phyloP scores from a whole-genome alignment of 2,113 vertebrate species.

The Cephalopterus ornatus region DNA sequence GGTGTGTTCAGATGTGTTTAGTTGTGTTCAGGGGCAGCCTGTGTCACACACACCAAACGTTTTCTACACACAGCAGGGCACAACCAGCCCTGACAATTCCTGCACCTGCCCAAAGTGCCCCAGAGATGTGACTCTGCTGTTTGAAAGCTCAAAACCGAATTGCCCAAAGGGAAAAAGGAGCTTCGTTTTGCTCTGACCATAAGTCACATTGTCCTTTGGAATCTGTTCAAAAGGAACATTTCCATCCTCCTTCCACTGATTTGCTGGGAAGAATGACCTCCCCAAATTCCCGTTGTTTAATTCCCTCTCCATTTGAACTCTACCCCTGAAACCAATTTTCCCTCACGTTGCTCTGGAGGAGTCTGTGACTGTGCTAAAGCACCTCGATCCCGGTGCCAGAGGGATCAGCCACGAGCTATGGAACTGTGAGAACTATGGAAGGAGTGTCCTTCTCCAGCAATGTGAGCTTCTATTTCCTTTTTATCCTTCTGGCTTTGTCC shows the following conservation, averaged over 20 bases:
- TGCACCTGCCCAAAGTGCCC: neutral
- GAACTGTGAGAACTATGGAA: neutral
- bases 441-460: constrained; percentile 39
- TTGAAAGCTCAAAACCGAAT: neutral
- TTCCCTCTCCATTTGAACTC: neutral
- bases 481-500: neutral
- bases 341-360: neutral
- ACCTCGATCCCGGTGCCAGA: neutral
- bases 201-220: neutral
- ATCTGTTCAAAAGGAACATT: neutral
- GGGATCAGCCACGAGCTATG: neutral
- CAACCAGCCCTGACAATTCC: neutral
- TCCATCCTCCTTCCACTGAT: neutral
- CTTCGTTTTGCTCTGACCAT: neutral
- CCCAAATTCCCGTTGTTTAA: neutral
- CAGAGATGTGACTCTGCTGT: neutral
- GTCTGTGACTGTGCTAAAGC: neutral
- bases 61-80: neutral
- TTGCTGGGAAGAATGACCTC: constrained; percentile 10
- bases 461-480: constrained; percentile 68
- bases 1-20: no score
- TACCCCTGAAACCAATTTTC: neutral
- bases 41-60: neutral
- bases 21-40: no score
- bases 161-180: neutral